phyloP scores from a whole-genome alignment of 2,113 vertebrate species.

The Okapia johnstoni region DNA sequence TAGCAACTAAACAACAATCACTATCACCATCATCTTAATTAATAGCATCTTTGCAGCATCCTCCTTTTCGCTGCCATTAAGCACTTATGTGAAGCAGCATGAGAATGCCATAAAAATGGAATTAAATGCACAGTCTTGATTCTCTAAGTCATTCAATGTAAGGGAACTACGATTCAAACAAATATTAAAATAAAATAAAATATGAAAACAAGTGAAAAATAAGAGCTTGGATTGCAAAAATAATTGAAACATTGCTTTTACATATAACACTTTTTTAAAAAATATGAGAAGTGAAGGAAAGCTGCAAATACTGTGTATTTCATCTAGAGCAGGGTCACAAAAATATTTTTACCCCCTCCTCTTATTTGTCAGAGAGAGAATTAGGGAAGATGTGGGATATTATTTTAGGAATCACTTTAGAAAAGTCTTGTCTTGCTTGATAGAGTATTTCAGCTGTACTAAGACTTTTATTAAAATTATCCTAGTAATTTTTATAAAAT shows the following conservation, averaged over 20 bases:
- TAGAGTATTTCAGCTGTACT: background rate
- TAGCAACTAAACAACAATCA: background rate
- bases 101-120: background rate
- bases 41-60: background rate
- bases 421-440: background rate
- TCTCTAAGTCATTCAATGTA: background rate
- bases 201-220: background rate
- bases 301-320: background rate
- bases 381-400: background rate
- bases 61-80: too few relatives aligned
- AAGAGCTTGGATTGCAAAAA: background rate
- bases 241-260: background rate
- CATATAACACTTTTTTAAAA: background rate
- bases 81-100: background rate
- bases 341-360: background rate
- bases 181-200: background rate
- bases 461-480: background rate
- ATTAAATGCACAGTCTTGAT: background rate
- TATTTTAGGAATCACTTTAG: background rate
- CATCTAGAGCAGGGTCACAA: background rate
- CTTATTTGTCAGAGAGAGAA: background rate
- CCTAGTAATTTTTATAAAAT: background rate
- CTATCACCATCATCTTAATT: too few relatives aligned
- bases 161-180: background rate
- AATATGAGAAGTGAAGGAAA: background rate